Evolutionary conservation across 2,888 invertebrate species (phyloP).

Genomic region (Dastarcus helophoroides): DNA sequence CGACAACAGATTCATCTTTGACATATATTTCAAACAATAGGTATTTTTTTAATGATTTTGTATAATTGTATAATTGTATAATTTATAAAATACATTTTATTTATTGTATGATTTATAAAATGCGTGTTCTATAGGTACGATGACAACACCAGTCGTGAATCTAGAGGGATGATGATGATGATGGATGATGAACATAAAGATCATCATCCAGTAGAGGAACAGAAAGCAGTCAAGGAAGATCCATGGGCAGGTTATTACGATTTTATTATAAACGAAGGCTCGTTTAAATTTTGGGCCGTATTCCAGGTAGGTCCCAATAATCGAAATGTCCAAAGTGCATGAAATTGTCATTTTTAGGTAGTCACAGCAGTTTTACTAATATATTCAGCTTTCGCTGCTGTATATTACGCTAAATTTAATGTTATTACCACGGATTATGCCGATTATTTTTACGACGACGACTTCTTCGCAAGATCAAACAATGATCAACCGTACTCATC

Average conservation of each 20-base stretch:
- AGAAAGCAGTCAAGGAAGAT: conserved; percentile 51
- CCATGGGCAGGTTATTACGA: conserved; percentile 76
- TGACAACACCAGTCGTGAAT: too few relatives aligned
- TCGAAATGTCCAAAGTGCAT: too few relatives aligned
- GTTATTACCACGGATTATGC: conserved; percentile 69
- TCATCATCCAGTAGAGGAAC: conserved; percentile 39
- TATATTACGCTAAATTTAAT: conserved; percentile 81
- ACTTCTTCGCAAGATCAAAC: conserved; percentile 52
- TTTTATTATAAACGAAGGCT: conserved; percentile 78
- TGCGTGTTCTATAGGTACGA: too few relatives aligned
- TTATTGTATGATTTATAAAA: too few relatives aligned
- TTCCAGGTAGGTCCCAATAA: conserved; percentile 54
- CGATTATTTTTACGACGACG: conserved; percentile 55
- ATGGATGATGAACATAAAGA: conserved; percentile 38
- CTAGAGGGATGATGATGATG: conserved; percentile 39
- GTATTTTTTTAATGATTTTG: too few relatives aligned
- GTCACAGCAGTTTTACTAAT: conserved; percentile 69
- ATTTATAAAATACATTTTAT: too few relatives aligned
- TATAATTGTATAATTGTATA: too few relatives aligned
- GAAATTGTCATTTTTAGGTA: conserved; percentile 46
- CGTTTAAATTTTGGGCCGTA: conserved; percentile 80
- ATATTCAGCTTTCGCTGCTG: conserved; percentile 76
- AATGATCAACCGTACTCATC: conserved; percentile 33
- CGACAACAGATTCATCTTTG: too few relatives aligned
- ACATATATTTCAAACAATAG: too few relatives aligned